phyloP scores from a whole-genome alignment of 2,113 vertebrate species.

The Lepus americanus region DNA sequence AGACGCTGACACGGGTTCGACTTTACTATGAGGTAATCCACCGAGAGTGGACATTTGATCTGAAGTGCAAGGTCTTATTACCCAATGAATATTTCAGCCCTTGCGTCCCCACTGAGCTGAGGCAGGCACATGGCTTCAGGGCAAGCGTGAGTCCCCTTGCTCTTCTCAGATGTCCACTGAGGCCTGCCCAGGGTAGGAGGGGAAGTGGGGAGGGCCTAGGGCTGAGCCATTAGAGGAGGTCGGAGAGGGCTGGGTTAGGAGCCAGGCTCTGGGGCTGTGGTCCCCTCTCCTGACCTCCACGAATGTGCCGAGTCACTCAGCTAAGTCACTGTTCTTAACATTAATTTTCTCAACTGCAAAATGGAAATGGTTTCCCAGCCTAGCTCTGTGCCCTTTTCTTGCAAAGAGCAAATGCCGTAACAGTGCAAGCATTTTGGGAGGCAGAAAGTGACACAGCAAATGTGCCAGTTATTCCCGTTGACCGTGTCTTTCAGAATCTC shows the following conservation, averaged over 20 bases:
- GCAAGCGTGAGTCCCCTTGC: not conserved
- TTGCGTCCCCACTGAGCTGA: not conserved
- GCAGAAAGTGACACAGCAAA: not conserved
- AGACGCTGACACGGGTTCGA: not conserved
- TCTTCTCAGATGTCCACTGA: not conserved
- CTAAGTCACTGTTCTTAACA: not conserved
- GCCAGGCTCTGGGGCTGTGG: too few species aligned
- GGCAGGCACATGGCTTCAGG: not conserved
- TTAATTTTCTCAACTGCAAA: conserved; percentile 41
- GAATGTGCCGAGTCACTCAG: not conserved
- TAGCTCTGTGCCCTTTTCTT: not conserved
- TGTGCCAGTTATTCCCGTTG: not conserved
- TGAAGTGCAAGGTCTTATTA: conserved; percentile 62
- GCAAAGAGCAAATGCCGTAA: conserved; percentile 3
- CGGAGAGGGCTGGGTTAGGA: not conserved
- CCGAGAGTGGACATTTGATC: conserved; percentile 69
- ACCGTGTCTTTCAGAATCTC: not conserved
- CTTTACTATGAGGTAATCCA: conserved; percentile 61
- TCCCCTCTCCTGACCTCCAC: not conserved
- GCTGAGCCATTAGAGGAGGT: not conserved
- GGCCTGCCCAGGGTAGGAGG: not conserved
- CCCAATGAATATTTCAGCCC: conserved; percentile 77
- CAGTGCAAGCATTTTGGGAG: not conserved
- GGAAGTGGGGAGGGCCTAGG: not conserved
- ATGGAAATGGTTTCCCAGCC: conserved; percentile 22